phyloP scores from a whole-genome alignment of 2,113 vertebrate genomes.

The Butorides virescens region DNA sequence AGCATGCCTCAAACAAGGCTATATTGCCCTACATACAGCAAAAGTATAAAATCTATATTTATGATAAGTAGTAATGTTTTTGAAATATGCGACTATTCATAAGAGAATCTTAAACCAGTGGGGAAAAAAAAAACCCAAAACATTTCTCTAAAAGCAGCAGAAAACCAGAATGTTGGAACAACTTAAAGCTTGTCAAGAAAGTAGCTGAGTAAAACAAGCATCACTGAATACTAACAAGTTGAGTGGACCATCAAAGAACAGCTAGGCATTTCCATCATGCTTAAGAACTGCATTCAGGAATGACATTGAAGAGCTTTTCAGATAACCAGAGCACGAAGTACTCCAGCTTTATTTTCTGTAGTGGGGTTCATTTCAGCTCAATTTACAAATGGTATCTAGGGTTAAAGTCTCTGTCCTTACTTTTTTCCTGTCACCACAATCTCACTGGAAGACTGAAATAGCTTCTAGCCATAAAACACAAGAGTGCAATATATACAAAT shows the following conservation, averaged over 20 bases:
- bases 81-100: background rate
- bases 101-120: background rate
- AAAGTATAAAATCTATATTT: background rate
- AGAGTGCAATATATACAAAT: background rate
- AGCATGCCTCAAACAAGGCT: constrained; percentile 96
- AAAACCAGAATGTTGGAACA: background rate
- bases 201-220: too few species aligned
- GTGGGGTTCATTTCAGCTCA: background rate
- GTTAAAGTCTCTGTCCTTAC: background rate
- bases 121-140: background rate
- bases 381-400: background rate
- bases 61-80: background rate
- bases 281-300: background rate
- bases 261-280: background rate
- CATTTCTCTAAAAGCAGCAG: background rate
- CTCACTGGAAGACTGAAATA: background rate
- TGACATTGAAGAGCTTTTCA: background rate
- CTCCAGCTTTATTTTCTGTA: background rate
- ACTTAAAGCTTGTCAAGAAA: background rate
- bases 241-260: background rate
- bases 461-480: background rate
- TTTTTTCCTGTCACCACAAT: background rate
- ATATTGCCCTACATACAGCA: constrained; percentile 85
- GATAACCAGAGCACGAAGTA: background rate
- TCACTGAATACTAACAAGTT: background rate